Evolutionary conservation across 2,888 invertebrate species (phyloP).

Genomic region (Eristalinus sepulchralis): DNA sequence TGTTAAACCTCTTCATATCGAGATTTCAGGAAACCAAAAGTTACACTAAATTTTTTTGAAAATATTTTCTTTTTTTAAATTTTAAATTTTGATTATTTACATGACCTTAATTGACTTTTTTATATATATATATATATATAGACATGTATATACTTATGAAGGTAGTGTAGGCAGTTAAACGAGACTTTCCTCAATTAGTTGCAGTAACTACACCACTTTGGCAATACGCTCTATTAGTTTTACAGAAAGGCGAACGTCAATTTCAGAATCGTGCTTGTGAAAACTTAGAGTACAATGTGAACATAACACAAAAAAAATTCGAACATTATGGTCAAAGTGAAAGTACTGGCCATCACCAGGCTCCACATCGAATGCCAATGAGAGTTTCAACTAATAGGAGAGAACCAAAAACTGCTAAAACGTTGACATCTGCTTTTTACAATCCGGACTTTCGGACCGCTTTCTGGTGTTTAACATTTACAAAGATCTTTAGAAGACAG

Average conservation of each 20-base stretch:
- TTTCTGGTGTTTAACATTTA: slow-evolving; percentile 89
- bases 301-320: slow-evolving; percentile 44
- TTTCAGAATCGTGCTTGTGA: slow-evolving; percentile 75
- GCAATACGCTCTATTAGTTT: slow-evolving; percentile 75
- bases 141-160: slow-evolving; percentile 78
- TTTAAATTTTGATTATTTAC: no score
- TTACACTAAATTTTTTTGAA: no score
- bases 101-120: no score
- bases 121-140: no score
- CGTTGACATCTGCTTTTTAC: slow-evolving; percentile 93
- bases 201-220: slow-evolving; percentile 74
- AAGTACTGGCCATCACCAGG: slow-evolving; percentile 64
- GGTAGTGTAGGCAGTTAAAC: slow-evolving; percentile 83
- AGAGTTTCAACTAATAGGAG: slow-evolving; percentile 87
- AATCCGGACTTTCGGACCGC: slow-evolving; percentile 93
- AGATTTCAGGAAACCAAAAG: no score
- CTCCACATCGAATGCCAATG: slow-evolving; percentile 78
- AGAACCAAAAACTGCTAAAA: slow-evolving; percentile 94
- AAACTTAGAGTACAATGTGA: slow-evolving; percentile 54
- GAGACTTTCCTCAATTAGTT: slow-evolving; percentile 76
- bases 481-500: slow-evolving; percentile 78
- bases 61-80: no score
- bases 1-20: no score
- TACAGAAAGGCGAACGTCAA: slow-evolving; percentile 75
- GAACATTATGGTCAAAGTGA: slow-evolving; percentile 61